Percentiles rank a stretch among this genome's conserved stretches.
Conservation (phyloP, 2,113 vertebrate species). For the Phylloscopus trochiloides region DNA sequence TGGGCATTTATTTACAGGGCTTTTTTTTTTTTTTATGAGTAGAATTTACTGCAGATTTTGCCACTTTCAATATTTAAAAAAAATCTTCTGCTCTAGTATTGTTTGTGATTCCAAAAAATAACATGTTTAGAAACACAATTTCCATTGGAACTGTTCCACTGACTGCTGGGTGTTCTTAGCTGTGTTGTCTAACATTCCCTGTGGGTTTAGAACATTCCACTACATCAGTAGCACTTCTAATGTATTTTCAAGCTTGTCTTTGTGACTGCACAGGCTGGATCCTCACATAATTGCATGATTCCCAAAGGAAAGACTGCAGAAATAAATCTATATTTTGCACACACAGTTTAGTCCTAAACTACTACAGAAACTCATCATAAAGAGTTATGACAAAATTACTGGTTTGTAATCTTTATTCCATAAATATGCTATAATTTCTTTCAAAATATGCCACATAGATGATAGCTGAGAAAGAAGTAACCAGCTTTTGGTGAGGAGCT, state of each 20-base stretch:
- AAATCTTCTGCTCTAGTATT: neutral
- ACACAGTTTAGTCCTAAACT: neutral
- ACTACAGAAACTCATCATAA: neutral
- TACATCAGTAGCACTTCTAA: neutral
- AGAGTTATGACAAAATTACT: neutral
- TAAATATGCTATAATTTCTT: neutral
- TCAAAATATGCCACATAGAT: neutral
- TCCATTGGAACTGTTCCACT: neutral
- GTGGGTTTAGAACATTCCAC: neutral
- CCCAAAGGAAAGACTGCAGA: neutral
- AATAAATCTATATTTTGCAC: neutral
- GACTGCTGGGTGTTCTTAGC: neutral
- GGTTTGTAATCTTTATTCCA: neutral
- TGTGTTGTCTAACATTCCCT: neutral
- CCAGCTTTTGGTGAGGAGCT: neutral
- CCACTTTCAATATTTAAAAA: neutral
- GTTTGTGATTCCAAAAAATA: neutral
- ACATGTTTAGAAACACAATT: neutral
- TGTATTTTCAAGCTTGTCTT: neutral
- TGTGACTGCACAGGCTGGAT: neutral
- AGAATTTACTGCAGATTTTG: neutral
- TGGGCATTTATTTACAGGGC: neutral
- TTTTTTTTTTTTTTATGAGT: neutral
- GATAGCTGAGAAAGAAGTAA: neutral
- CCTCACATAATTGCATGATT: neutral